Base-by-base conservation (phyloP, 1,140 invertebrate species). In the Fopius arisanus region DNA sequence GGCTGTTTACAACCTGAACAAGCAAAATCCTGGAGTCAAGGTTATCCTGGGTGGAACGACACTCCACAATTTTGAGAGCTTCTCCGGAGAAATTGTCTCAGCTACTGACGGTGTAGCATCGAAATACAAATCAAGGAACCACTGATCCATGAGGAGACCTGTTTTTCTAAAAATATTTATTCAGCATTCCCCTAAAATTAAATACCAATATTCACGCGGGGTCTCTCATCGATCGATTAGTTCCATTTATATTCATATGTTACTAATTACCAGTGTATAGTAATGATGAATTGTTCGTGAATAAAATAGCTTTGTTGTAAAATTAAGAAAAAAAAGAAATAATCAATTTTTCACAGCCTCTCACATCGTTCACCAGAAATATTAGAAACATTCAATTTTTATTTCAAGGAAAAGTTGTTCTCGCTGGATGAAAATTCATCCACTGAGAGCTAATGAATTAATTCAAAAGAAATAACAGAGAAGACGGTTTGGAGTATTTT, bases 1-100 rank as follows among this genome's bases (percentile, higher is more conserved):
- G 3, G 91, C 92, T 59, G 93, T 99, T 6, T 92, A 98, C 86
- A 94, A 83, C 87, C 97, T 73, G 96, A 98, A 87, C 91, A 93
- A 87, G 89, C 89, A 77, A 75, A 91, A 92, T 80, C 90, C 92
- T 12, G 93, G 93, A 5, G 92, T 94, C 37, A 91, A 92, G 79
- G 91, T 99, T 29, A 89, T 99, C 69, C 88, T 99, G 0, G 97
- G 97, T 29, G 96, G 96, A 41, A 98, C 96, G 4, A 93, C 92
- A 0, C 90, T 99, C 31, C 97, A 98, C 82, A 99, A 99, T 87
- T 95, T 94, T 3, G 83, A 91, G 54, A 93, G 91, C 74, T 96
- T 96, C 83, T 85, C 94, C 10, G 90, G 93, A 76, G 94, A 96
- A 86, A 90, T 96, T 29, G 82, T 90, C 66, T 77, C 83, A 67